Percentiles rank a stretch among this genome's conserved stretches.
These are phyloP conservation scores for Otolemur garnettii DNA, from an alignment of 2,113 vertebrate species.

Conservation along the genomic window DNA sequence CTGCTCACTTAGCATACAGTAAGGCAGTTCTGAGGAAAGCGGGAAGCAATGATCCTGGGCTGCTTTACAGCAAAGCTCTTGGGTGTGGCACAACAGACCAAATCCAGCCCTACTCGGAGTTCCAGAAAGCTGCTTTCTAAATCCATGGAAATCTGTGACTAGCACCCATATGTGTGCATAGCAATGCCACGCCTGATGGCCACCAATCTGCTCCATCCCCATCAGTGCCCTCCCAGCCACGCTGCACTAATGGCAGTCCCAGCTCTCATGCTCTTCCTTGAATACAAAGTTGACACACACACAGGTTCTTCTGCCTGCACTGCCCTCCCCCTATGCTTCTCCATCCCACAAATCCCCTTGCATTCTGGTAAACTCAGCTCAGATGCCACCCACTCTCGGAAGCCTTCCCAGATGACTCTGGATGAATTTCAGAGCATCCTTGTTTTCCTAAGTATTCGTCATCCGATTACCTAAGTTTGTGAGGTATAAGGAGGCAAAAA, in stretches of 20 bases:
- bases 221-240: not conserved
- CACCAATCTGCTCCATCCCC: not conserved
- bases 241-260: not conserved
- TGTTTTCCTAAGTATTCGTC: not conserved
- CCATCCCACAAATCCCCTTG: not conserved
- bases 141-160: not conserved
- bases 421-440: not conserved
- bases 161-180: rapidly evolving
- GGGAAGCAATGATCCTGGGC: not conserved
- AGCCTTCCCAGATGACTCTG: not conserved
- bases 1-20: not conserved
- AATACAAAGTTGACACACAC: not conserved
- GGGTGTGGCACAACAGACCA: not conserved
- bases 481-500: not conserved
- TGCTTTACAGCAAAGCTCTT: not conserved
- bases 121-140: not conserved
- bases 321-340: not conserved
- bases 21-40: not conserved
- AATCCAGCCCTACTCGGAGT: not conserved
- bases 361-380: not conserved
- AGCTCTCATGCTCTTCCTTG: not conserved
- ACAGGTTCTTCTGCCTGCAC: not conserved
- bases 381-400: not conserved
- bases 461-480: not conserved
- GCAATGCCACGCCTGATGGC: not conserved